These are phyloP conservation scores for Aphis craccivora DNA, from an alignment of 1,140 invertebrate genomes.

Conservation along the genomic window DNA sequence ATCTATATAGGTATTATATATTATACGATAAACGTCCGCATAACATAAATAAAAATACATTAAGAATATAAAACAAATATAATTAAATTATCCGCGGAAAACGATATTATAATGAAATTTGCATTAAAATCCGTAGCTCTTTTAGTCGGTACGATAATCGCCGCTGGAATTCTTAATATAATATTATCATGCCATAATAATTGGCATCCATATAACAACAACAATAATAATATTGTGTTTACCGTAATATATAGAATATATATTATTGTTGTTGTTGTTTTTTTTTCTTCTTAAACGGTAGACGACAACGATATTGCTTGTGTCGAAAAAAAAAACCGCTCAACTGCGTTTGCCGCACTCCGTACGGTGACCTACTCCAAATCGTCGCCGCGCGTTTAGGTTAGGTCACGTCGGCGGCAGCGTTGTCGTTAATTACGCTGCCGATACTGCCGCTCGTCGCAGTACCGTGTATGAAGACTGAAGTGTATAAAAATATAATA, in stretches of 20 bases:
- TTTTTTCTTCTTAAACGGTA: background rate
- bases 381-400: background rate
- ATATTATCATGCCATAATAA: too few species aligned
- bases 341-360: too few species aligned
- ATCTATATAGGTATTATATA: background rate
- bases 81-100: too few species aligned
- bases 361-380: background rate
- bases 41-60: background rate
- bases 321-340: background rate
- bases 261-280: background rate
- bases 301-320: background rate
- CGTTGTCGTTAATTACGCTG: background rate
- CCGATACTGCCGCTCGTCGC: background rate
- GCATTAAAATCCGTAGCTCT: background rate
- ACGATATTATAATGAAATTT: background rate
- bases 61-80: background rate
- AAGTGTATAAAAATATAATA: background rate
- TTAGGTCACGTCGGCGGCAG: background rate
- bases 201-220: too few species aligned
- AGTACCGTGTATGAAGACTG: background rate
- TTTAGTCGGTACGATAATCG: background rate
- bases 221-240: background rate
- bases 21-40: background rate
- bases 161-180: too few species aligned
- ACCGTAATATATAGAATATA: background rate